Conservation (phyloP, 2,797 vertebrate species). For the Acanthurus lineatus region DNA sequence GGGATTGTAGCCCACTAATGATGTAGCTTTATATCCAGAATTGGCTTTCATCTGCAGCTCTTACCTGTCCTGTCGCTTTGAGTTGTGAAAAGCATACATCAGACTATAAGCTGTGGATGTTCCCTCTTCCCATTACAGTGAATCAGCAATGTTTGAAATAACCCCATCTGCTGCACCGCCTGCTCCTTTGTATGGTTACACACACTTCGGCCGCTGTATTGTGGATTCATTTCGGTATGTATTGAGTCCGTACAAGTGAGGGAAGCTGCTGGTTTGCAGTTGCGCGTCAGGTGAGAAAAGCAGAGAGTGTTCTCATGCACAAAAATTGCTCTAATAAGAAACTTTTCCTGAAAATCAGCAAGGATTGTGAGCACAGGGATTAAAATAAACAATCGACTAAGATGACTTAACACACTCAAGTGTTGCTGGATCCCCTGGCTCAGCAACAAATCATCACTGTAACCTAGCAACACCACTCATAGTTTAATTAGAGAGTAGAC, state of each 20-base stretch:
- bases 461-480: constrained; percentile 49
- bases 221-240: constrained; percentile 45
- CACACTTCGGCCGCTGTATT: constrained; percentile 35
- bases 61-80: constrained; percentile 66
- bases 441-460: constrained; percentile 37
- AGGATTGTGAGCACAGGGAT: neutral
- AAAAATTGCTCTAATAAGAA: neutral
- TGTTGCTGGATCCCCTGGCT: constrained; percentile 28
- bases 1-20: constrained; percentile 8
- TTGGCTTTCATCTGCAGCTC: constrained; percentile 20
- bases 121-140: constrained; percentile 63
- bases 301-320: neutral
- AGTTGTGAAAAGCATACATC: constrained; percentile 74
- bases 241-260: constrained; percentile 47
- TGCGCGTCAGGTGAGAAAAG: constrained; percentile 2
- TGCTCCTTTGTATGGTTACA: constrained; percentile 52
- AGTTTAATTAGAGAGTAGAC: constrained; percentile 54
- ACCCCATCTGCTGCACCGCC: constrained; percentile 64
- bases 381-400: constrained; percentile 13
- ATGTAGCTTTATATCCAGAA: constrained; percentile 33
- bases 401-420: constrained; percentile 37
- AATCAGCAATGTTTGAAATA: constrained; percentile 71
- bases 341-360: neutral
- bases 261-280: constrained; percentile 18
- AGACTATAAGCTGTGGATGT: constrained; percentile 57